Conservation (phyloP, 2,888 invertebrate species). For the Nymphalis urticae region DNA sequence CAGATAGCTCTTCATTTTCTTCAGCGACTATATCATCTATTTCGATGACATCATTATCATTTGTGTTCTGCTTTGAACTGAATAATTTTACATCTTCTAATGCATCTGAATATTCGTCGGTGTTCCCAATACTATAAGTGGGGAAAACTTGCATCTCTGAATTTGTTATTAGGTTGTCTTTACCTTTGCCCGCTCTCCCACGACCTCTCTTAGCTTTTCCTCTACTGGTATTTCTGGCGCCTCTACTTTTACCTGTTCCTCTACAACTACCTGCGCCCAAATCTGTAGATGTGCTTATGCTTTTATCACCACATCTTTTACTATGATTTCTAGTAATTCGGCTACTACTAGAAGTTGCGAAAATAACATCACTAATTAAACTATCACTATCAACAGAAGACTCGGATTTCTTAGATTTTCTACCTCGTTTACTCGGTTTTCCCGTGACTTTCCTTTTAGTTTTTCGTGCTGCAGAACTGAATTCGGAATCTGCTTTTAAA, state of each 20-base stretch:
- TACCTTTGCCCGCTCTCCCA: too few relatives aligned
- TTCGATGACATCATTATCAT: conserved; percentile 45
- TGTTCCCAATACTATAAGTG: conserved; percentile 62
- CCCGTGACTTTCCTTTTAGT: background rate
- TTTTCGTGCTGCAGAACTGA: background rate
- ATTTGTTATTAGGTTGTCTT: conserved; percentile 4
- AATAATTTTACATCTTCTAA: conserved; percentile 57
- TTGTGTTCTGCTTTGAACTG: conserved; percentile 35
- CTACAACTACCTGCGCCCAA: background rate
- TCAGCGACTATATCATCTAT: conserved; percentile 44
- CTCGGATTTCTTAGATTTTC: background rate
- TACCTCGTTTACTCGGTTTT: background rate
- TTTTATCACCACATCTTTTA: background rate
- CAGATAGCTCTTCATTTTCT: conserved; percentile 70
- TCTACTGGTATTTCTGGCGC: background rate
- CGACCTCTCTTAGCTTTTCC: too few relatives aligned
- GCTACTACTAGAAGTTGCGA: background rate
- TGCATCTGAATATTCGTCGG: conserved; percentile 62
- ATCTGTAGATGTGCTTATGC: background rate
- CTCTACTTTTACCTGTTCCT: conserved; percentile 27
- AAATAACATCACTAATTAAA: background rate
- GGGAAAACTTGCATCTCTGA: conserved; percentile 35
- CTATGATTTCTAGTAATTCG: background rate
- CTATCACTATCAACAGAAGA: background rate
- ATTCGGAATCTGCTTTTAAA: background rate